phyloP scores from a whole-genome alignment of 2,797 vertebrate species.

The Anas bernieri region DNA sequence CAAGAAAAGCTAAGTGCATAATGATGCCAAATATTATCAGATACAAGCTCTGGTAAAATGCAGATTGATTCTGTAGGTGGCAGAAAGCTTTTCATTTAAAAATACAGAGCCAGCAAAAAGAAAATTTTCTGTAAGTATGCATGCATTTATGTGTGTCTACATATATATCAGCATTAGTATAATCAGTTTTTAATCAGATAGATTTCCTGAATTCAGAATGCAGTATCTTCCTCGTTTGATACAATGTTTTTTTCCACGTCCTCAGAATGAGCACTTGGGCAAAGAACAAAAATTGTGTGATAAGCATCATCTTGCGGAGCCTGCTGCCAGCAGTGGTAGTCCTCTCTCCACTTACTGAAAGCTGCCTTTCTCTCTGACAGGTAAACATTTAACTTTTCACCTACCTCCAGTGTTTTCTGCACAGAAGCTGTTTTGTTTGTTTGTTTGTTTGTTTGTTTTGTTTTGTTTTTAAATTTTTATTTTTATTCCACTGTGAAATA shows the following conservation, averaged over 20 bases:
- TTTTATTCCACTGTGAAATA: background rate
- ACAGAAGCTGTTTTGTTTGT: no score
- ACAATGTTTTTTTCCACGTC: background rate
- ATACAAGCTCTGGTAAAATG: background rate
- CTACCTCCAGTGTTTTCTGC: background rate
- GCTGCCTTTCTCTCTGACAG: background rate
- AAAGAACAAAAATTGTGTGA: background rate
- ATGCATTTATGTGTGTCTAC: background rate
- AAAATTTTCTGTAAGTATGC: background rate
- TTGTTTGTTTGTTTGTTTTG: no score
- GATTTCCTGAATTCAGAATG: background rate
- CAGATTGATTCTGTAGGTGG: background rate
- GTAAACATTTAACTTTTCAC: background rate
- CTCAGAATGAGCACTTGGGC: background rate
- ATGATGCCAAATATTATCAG: background rate
- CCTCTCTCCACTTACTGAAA: background rate
- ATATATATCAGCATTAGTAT: background rate
- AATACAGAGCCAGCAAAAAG: background rate
- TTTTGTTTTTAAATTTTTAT: no score
- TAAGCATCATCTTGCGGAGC: background rate
- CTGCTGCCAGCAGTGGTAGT: background rate
- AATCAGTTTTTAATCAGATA: background rate
- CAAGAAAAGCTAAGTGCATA: background rate
- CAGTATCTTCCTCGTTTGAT: background rate
- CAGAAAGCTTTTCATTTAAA: background rate